phyloP scores from a whole-genome alignment of 2,797 vertebrate species.

The Macroramphosus scolopax region DNA sequence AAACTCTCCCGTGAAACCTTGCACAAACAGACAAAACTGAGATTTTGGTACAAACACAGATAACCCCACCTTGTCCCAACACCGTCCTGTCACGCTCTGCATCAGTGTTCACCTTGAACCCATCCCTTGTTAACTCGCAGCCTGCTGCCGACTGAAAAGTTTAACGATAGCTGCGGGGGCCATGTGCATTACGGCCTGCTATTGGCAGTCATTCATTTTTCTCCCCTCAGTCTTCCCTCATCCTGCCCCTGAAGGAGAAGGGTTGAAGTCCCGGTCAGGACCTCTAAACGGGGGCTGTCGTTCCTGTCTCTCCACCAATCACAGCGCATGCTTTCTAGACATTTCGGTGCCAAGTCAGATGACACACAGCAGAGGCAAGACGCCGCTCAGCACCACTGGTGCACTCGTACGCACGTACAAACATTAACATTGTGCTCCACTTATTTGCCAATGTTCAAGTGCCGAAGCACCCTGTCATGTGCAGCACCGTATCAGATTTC shows the following conservation, averaged over 20 bases:
- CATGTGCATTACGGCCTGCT: constrained; percentile 62
- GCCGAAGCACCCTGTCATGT: constrained; percentile 44
- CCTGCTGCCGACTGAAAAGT: constrained; percentile 67
- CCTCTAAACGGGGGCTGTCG: constrained; percentile 34
- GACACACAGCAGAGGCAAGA: constrained; percentile 58
- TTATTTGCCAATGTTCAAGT: constrained; percentile 36
- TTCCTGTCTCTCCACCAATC: constrained; percentile 61
- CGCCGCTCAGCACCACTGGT: constrained; percentile 41
- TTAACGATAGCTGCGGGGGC: constrained; percentile 73
- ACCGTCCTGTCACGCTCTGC: constrained; percentile 27
- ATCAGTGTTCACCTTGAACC: constrained; percentile 60
- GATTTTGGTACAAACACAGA: constrained; percentile 33
- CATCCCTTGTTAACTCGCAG: constrained; percentile 56
- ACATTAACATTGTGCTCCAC: constrained; percentile 14
- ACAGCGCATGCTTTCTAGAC: constrained; percentile 51
- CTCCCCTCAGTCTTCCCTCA: constrained; percentile 38
- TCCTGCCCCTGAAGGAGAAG: constrained; percentile 48
- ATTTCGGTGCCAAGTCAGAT: constrained; percentile 58
- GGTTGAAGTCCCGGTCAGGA: constrained; percentile 77
- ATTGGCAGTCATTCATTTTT: constrained; percentile 57
- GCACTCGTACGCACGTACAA: constrained; percentile 8
- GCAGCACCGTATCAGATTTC: constrained; percentile 49
- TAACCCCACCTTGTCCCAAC: constrained; percentile 13
- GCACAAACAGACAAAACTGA: constrained; percentile 26
- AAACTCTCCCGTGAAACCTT: constrained; percentile 16